Conservation (phyloP, 2,113 vertebrate genomes). For the Prinia subflava region DNA sequence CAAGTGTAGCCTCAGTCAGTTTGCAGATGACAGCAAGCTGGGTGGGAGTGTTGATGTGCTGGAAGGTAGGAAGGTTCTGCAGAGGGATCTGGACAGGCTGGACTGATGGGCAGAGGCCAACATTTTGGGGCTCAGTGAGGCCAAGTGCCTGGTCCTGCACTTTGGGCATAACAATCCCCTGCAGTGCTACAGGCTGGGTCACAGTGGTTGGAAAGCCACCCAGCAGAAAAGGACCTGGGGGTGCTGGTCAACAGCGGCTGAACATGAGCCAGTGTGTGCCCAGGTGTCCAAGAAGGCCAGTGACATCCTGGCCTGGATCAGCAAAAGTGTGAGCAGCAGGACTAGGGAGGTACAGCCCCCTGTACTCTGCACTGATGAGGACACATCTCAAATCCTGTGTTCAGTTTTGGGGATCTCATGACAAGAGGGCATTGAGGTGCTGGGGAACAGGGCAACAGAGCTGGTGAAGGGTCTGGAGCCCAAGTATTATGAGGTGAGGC, state of each 20-base stretch:
- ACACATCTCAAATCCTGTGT: not conserved
- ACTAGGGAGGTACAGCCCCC: not conserved
- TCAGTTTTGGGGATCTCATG: not conserved
- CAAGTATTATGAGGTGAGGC: not conserved
- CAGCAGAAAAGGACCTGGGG: not conserved
- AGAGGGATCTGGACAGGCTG: not conserved
- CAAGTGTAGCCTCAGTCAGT: accelerated
- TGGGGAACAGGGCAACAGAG: not conserved
- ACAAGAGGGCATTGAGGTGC: too few species aligned
- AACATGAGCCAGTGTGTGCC: too few species aligned
- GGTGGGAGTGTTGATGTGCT: not conserved
- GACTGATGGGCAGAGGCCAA: not conserved
- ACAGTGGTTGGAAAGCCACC: not conserved
- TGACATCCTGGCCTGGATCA: not conserved
- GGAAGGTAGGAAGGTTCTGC: not conserved
- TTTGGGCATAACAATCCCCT: not conserved
- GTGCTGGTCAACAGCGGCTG: not conserved
- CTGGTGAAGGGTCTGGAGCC: not conserved
- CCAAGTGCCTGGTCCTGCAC: not conserved
- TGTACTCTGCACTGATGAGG: not conserved
- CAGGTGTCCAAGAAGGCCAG: not conserved
- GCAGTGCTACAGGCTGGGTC: not conserved
- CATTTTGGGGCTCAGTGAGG: accelerated
- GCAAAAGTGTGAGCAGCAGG: not conserved
- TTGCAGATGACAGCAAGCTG: accelerated